Evolutionary conservation across 2,888 invertebrate species (phyloP), one percentile per base, ranked within the genome.

Genomic region (Xestia c-nigrum): DNA sequence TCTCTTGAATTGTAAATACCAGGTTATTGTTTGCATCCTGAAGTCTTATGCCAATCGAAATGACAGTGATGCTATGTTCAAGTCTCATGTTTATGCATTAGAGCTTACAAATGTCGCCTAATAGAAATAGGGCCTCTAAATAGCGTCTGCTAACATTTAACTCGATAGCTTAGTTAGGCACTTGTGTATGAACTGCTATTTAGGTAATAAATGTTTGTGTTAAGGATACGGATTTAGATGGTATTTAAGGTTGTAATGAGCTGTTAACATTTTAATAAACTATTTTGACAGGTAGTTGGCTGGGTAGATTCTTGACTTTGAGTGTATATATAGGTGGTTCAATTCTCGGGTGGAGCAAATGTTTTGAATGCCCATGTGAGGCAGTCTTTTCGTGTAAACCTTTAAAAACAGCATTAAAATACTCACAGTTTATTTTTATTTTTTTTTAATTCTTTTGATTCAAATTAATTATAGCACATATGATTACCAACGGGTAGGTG

Each of bases 71-170:
- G 21, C 55, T 55, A 21, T 83, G 74, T 50, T 31, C 16, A 31
- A 70, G 31, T 24, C 64, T 74, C 47, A 82, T 82, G 78, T 82
- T 74, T 74, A 84, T 82, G 59, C 66, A 84, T 72, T 5, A 40
- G 31, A 16, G 63, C 47, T 47, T n/a, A 78, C 76, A 86, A 86
- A 84, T 84, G 86, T 83, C 84, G 5, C 74, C 12, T 55, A 72
- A 61, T 74, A 74, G 76, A 74, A 72, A 52, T 65, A 76, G 76
- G 72, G 69, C n/a, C 50, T 72, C 61, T 52, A 63, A 86, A 84
- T 74, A 86, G 63, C 76, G 43, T 67, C 40, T 21, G 55, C 75
- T 84, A 85, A 83, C 84, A 84, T 84, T 84, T 84, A 70, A 55
- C 65, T 78, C 31, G 4, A n/a, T 12, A n/a, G 5, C 21, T 31